Conservation (phyloP, 2,888 invertebrate genomes). For the Drosophila tanythrix region DNA sequence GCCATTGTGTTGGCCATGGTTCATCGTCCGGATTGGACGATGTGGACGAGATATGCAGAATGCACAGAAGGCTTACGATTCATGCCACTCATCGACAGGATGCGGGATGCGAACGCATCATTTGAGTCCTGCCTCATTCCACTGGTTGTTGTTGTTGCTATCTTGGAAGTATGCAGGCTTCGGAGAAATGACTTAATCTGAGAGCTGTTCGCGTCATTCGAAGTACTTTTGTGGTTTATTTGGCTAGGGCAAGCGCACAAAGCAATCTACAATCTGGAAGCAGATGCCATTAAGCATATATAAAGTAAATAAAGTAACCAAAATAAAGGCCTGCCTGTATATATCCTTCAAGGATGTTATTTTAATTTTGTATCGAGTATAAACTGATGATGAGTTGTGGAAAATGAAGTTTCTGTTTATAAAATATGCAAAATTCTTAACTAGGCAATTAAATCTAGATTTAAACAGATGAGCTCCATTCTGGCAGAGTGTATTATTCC, state of each 20-base stretch:
- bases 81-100: slow-evolving; percentile 58
- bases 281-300: slow-evolving; percentile 45
- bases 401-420: not conserved
- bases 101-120: slow-evolving; percentile 65
- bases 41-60: slow-evolving; percentile 16
- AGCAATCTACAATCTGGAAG: slow-evolving; percentile 34
- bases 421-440: not conserved
- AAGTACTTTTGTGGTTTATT: slow-evolving; percentile 42
- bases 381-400: not conserved
- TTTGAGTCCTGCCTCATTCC: slow-evolving; percentile 40
- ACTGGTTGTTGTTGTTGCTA: slow-evolving; percentile 25
- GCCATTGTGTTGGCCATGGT: slow-evolving; percentile 50
- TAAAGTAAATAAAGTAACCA: slow-evolving; percentile 33
- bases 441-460: not conserved
- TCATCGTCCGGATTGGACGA: slow-evolving; percentile 36
- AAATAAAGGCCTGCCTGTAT: not conserved
- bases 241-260: slow-evolving; percentile 11
- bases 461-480: not conserved
- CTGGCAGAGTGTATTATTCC: not conserved
- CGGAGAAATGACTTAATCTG: slow-evolving; percentile 48
- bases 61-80: slow-evolving; percentile 50
- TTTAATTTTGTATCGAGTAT: not conserved
- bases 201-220: slow-evolving; percentile 43
- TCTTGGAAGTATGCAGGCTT: slow-evolving; percentile 23
- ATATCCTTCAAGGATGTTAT: not conserved